These are phyloP conservation scores for Limnothrissa miodon DNA, from an alignment of 2,113 vertebrate genomes.

Conservation along the genomic window DNA sequence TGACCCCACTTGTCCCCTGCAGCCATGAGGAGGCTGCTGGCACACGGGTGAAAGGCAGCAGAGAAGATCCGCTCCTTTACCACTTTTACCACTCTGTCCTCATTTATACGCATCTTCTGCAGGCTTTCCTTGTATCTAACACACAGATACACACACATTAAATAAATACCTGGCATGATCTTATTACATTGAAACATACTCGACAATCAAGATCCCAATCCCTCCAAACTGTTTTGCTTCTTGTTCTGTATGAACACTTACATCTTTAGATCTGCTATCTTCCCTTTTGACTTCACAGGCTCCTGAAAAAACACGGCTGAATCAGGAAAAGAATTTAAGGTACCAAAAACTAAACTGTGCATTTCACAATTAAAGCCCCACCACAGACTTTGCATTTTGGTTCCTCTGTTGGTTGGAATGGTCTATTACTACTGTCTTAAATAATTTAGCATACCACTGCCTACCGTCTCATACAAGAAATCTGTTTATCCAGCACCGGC, in stretches of 20 bases:
- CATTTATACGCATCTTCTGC: constrained; percentile 56
- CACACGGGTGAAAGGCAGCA: constrained; percentile 80
- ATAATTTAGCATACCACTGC: no score
- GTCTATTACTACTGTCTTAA: no score
- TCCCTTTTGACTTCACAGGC: constrained; percentile 29
- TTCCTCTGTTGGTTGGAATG: no score
- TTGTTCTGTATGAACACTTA: constrained; percentile 38
- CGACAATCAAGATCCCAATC: neutral
- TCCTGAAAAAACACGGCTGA: constrained; percentile 37
- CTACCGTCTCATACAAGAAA: no score
- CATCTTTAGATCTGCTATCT: constrained; percentile 47
- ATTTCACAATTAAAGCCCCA: neutral
- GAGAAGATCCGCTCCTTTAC: constrained; percentile 71
- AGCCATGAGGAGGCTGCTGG: constrained; percentile 76
- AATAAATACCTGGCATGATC: neutral
- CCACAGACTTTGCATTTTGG: no score
- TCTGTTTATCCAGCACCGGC: no score
- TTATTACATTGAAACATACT: neutral
- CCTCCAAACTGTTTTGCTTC: neutral
- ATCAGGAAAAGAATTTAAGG: neutral
- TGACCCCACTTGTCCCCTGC: constrained; percentile 78
- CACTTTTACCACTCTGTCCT: constrained; percentile 71
- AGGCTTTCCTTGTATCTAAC: constrained; percentile 75
- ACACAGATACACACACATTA: constrained; percentile 23
- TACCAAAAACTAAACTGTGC: neutral